These are phyloP conservation scores for Andrena minutula DNA, from an alignment of 2,888 invertebrate species.

Conservation along the genomic window DNA sequence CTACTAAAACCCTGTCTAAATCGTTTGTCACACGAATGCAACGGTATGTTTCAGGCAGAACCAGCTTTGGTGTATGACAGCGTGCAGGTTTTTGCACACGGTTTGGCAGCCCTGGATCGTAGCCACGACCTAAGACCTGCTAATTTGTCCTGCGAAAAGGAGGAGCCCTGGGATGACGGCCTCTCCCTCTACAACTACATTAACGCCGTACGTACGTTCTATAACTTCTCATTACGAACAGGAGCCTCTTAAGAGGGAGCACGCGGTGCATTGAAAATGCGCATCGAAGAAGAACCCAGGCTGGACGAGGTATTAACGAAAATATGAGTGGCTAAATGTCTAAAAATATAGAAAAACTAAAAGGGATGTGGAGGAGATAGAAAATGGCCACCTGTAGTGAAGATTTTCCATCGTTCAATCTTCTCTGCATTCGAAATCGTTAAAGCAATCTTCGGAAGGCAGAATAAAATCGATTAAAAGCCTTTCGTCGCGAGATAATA, in stretches of 20 bases:
- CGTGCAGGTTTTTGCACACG: slow-evolving; percentile 93
- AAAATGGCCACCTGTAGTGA: too few species aligned
- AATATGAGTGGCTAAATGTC: too few species aligned
- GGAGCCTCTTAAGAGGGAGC: background rate
- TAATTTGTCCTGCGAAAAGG: slow-evolving; percentile 94
- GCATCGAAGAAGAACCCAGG: background rate
- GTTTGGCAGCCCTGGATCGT: slow-evolving; percentile 90
- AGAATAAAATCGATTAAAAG: background rate
- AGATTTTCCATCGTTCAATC: too few species aligned
- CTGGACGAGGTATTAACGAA: too few species aligned
- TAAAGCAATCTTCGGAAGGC: background rate
- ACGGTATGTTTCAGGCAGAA: slow-evolving; percentile 89
- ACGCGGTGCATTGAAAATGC: background rate
- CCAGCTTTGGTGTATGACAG: slow-evolving; percentile 95
- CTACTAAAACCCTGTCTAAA: background rate
- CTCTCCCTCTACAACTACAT: slow-evolving; percentile 91
- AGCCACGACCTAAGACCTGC: slow-evolving; percentile 89
- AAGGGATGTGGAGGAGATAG: too few species aligned
- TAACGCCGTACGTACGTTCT: slow-evolving; percentile 87
- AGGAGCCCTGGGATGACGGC: slow-evolving; percentile 92
- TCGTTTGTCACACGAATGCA: slow-evolving; percentile 48
- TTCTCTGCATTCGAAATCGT: too few species aligned
- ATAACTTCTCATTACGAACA: slow-evolving; percentile 30
- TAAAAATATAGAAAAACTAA: too few species aligned
- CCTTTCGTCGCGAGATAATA: background rate